Evolutionary conservation across 2,113 vertebrate species (phyloP), one percentile per base, ranked within the genome.

Genomic region (Athene noctua): DNA sequence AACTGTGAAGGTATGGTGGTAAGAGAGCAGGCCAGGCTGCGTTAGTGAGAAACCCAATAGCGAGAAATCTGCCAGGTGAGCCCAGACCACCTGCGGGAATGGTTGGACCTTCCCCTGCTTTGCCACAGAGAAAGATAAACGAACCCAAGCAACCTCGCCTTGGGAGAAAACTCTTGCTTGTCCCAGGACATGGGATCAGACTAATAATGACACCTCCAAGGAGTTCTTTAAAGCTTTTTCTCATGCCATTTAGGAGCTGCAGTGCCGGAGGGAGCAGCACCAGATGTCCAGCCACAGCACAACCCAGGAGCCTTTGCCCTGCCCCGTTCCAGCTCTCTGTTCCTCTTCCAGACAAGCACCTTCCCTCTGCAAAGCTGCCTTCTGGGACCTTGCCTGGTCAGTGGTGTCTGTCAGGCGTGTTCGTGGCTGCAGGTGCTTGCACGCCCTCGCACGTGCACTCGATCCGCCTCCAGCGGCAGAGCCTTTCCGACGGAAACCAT

Each of bases 361-460:
- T 81, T 79, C 46, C 34, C 38, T 65, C 77, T 55, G 67, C 52
- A 71, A 70, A 49, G 29, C 36, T 62, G 16, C 51, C 21, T 80
- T 77, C 91, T 74, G 65, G 36, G 72, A 51, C 23, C 38, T 54
- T 80, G 19, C 16, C 34, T 84, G 34, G 78, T 77, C 52, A 75
- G 23, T 15, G 36, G 22, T 58, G 27, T 52, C 52, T 78, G 79
- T 59, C 75, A 75, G 44, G 80, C 42, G 42, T 23, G 13, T n/a
- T 85, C 29, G 20, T 9, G 49, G 30, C 47, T 81, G 72, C 59
- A 67, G 71, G 54, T 6, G 3, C 32, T n/a, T 19, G 21, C 49
- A 42, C 4, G 21, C 14, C 30, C 40, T 46, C 16, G 55, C 17
- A 30, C 0, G 3, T 19, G 9, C 11, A 18, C 51, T 22, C 0